A percentile compares a stretch with the other conserved stretches of the same genome.
These are phyloP conservation scores for Nasonia longicornis DNA, from an alignment of 1,140 invertebrate genomes.

Conservation along the genomic window DNA sequence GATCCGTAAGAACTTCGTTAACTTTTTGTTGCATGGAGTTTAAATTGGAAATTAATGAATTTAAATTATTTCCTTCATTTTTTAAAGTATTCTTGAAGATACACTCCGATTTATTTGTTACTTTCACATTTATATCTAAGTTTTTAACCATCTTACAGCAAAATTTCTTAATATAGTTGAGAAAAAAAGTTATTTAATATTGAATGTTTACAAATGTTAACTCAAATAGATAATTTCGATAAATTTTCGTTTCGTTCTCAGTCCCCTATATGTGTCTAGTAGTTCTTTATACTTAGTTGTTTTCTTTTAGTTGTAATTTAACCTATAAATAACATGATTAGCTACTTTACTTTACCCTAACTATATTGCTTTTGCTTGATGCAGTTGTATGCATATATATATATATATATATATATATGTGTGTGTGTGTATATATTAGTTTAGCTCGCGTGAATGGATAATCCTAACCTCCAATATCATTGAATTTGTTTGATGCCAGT, in stretches of 20 bases:
- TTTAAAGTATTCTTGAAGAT: conserved; percentile 49
- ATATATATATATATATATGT: neutral
- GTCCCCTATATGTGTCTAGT: too few species aligned
- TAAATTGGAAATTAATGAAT: conserved; percentile 50
- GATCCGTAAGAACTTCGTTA: conserved; percentile 56
- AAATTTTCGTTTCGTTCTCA: neutral
- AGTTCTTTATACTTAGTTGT: too few species aligned
- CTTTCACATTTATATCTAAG: conserved; percentile 47
- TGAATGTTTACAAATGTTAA: neutral
- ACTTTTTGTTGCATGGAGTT: conserved; percentile 53
- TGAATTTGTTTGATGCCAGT: conserved; percentile 8
- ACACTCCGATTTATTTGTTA: conserved; percentile 50
- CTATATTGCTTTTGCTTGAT: neutral
- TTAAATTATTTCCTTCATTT: conserved; percentile 47
- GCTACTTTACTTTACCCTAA: too few species aligned
- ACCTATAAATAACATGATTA: too few species aligned
- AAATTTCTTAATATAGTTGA: neutral
- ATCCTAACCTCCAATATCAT: conserved; percentile 5
- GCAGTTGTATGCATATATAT: neutral
- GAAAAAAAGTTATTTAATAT: too few species aligned
- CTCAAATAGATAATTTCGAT: neutral
- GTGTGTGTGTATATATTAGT: neutral
- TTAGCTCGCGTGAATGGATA: neutral
- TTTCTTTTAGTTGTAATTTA: too few species aligned
- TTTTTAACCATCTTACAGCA: conserved; percentile 39